phyloP scores from a whole-genome alignment of 2,888 invertebrate species.

The Xanthia icteritia region DNA sequence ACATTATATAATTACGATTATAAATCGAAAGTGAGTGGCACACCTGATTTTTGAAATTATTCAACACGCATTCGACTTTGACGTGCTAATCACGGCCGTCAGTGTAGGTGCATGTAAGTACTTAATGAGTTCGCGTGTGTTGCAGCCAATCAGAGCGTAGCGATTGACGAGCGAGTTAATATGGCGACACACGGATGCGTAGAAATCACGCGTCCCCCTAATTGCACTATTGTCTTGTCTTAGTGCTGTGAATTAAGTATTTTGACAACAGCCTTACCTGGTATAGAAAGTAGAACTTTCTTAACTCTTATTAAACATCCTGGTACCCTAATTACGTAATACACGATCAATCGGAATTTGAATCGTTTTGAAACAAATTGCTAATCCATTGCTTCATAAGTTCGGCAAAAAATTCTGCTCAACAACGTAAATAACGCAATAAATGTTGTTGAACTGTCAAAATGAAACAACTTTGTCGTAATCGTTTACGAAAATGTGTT shows the following conservation, averaged over 20 bases:
- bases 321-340: no score
- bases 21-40: constrained; percentile 23
- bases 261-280: constrained; percentile 20
- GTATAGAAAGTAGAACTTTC: constrained; percentile 13
- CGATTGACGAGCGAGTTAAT: constrained; percentile 39
- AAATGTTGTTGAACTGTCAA: no score
- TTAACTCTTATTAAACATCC: constrained; percentile 8
- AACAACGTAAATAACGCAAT: no score
- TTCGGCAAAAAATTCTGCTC: no score
- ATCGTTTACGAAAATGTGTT: no score
- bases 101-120: constrained; percentile 31
- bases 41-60: constrained; percentile 24
- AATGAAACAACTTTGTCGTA: no score
- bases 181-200: constrained; percentile 46
- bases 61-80: constrained; percentile 27
- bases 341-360: no score
- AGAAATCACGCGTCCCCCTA: constrained; percentile 29
- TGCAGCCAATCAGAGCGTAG: constrained; percentile 61
- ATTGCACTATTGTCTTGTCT: constrained; percentile 45
- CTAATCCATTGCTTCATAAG: no score
- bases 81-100: constrained; percentile 37
- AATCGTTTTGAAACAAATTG: no score
- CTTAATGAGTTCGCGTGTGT: constrained; percentile 33
- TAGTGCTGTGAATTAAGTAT: constrained; percentile 28
- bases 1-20: background rate